Evolutionary conservation across 1,140 invertebrate genomes (phyloP), one percentile per base, ranked within the genome.

Genomic region (Helicorthomorpha holstii): DNA sequence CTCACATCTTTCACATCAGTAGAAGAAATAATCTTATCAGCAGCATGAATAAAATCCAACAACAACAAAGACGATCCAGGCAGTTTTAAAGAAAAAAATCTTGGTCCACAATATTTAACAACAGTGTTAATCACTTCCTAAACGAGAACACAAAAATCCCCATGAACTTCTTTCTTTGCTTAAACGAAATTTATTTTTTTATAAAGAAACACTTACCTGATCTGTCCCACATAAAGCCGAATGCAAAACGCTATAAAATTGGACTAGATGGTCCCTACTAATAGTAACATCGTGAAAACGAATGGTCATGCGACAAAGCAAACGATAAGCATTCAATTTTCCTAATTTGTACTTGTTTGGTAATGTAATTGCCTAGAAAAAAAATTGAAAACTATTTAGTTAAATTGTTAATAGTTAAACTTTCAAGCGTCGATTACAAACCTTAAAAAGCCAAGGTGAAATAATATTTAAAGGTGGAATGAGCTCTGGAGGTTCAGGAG

Each of bases 171-270:
- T n/a, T n/a, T n/a, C n/a, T n/a, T n/a, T n/a, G n/a, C n/a, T n/a
- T n/a, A n/a, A n/a, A n/a, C n/a, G n/a, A n/a, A n/a, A n/a, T n/a
- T n/a, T n/a, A n/a, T n/a, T n/a, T 46, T 10, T 46, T 22, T 10
- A 46, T 41, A 12, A 12, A 48, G n/a, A 21, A 49, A 16, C 10
- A 53, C 49, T 57, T 63, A 74, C 73, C 66, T 75, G 73, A 62
- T 79, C 75, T 48, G 62, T 63, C 42, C 69, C 69, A 45, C 68
- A 63, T 3, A 81, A 64, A 16, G 83, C 87, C 56, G 81, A 76
- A 69, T 96, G 92, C 34, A 97, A 65, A 1, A 83, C 78, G 51
- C 82, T 74, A 67, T 93, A 95, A 69, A 95, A 95, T 29, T 92
- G 75, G 1, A 84, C 76, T 43, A 96, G 66, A 64, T 93, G 85